Evolutionary conservation across 2,797 vertebrate species (phyloP).

Genomic region (Poeciliopsis presidionis): DNA sequence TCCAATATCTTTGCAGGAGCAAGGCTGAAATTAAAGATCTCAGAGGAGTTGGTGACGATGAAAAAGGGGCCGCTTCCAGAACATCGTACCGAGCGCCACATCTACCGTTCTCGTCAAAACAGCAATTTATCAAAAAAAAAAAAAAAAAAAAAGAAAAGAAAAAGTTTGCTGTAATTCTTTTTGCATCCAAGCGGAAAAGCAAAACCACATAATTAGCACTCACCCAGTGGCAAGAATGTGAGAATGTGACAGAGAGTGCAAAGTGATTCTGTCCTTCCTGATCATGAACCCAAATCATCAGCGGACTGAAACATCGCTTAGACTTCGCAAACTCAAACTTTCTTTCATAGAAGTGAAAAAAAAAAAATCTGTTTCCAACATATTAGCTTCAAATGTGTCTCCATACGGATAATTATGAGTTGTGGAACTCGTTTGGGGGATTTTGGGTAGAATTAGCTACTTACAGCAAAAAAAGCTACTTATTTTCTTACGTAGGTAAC

Average conservation of each 20-base stretch:
- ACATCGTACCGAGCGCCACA: background rate
- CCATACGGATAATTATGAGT: background rate
- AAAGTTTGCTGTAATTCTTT: conserved; percentile 44
- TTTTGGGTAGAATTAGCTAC: background rate
- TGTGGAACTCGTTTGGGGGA: background rate
- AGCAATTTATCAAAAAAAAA: conserved; percentile 42
- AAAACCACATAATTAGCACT: conserved; percentile 67
- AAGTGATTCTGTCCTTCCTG: conserved; percentile 36
- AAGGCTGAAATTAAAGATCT: background rate
- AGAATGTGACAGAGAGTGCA: conserved; percentile 44
- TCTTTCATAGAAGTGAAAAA: background rate
- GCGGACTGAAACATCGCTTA: background rate
- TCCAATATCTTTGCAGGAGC: background rate
- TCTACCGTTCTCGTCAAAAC: conserved; percentile 5
- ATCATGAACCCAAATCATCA: conserved; percentile 16
- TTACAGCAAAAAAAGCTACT: background rate
- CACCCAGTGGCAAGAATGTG: conserved; percentile 40
- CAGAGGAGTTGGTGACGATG: background rate
- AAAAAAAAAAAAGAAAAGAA: no score
- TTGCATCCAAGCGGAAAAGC: conserved; percentile 42
- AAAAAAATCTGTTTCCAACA: background rate
- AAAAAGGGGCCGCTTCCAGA: background rate
- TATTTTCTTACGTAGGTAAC: background rate
- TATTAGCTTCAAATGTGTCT: background rate
- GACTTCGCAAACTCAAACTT: background rate